A percentile compares a stretch with the other conserved stretches of the same genome.
Conservation (phyloP, 2,113 vertebrate species). For the Gallinago jamesoni region DNA sequence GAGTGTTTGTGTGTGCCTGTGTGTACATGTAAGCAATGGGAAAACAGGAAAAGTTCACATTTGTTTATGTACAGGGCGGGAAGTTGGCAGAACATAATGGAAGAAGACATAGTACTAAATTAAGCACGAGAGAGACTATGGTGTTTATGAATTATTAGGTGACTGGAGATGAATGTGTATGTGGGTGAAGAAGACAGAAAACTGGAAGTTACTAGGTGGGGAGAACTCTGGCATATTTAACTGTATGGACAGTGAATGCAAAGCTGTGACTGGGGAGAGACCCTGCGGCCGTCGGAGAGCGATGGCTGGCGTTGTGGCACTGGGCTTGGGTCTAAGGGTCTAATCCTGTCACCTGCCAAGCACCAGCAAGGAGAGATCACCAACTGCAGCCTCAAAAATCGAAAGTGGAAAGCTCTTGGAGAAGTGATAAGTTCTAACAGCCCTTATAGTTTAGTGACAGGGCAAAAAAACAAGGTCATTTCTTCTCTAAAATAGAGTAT, state of each 20-base stretch:
- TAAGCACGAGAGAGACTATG: background rate
- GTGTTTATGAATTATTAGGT: background rate
- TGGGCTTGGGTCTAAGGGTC: background rate
- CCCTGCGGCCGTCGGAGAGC: background rate
- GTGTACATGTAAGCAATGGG: background rate
- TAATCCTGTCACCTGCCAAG: background rate
- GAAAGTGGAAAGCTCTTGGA: background rate
- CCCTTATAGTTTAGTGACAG: background rate
- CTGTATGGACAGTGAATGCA: background rate
- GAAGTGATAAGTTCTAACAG: background rate
- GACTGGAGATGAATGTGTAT: background rate
- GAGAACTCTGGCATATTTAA: background rate
- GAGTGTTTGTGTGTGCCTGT: background rate
- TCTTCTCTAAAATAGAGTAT: background rate
- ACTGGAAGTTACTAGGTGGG: background rate
- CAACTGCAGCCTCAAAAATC: background rate
- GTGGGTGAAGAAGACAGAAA: background rate
- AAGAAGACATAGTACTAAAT: background rate
- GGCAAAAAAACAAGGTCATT: background rate
- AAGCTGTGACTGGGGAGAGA: background rate
- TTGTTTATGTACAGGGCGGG: background rate
- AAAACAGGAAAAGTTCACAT: background rate
- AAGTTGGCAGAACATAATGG: background rate
- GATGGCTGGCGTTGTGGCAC: background rate
- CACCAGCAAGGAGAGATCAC: accelerated